phyloP scores from a whole-genome alignment of 2,113 vertebrate species.

The Smithornis capensis region DNA sequence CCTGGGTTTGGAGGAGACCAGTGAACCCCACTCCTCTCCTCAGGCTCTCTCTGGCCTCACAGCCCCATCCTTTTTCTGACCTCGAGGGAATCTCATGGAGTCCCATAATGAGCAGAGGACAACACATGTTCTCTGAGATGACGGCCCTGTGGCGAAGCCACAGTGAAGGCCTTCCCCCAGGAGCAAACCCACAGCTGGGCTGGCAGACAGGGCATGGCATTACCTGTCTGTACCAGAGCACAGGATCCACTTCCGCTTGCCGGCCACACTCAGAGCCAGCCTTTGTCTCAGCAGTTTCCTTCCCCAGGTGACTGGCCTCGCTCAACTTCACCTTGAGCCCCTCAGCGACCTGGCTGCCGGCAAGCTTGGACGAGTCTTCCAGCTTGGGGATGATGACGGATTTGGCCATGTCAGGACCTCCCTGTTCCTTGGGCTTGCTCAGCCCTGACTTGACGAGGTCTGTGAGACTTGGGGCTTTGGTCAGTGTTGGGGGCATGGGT shows the following conservation, averaged over 20 bases:
- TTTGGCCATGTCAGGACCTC: conserved; percentile 83
- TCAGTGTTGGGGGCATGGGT: conserved; percentile 86
- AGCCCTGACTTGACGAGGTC: conserved; percentile 87
- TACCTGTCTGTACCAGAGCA: conserved; percentile 99
- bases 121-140: fast-evolving
- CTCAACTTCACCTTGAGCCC: conserved; percentile 92
- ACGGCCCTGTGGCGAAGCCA: fast-evolving
- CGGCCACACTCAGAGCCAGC: conserved; percentile 83
- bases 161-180: neutral
- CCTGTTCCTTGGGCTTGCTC: conserved; percentile 86
- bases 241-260: conserved; percentile 88
- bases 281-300: conserved; percentile 84
- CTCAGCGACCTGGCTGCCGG: conserved; percentile 82
- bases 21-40: neutral
- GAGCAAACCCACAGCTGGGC: neutral
- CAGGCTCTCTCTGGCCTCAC: neutral
- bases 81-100: neutral
- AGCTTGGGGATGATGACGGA: conserved; percentile 90
- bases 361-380: conserved; percentile 86
- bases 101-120: neutral
- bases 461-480: conserved; percentile 90
- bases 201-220: neutral
- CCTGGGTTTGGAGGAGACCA: neutral
- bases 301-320: conserved; percentile 84
- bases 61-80: neutral